These are phyloP conservation scores for Cephonodes hylas DNA, from an alignment of 2,888 invertebrate genomes.

Conservation along the genomic window DNA sequence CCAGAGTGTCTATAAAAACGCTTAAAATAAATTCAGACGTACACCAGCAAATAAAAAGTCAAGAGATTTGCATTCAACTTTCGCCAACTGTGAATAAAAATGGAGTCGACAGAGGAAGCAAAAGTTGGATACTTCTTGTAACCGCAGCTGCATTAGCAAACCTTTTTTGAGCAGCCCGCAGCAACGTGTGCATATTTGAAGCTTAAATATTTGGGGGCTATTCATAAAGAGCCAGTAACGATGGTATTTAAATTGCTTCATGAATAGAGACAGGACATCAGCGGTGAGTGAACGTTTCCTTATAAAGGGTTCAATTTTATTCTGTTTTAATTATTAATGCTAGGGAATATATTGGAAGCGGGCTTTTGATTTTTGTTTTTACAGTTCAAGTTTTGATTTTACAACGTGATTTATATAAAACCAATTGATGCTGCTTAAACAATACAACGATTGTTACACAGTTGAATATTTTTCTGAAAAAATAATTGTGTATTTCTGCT, in stretches of 20 bases:
- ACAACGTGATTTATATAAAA: too few species aligned
- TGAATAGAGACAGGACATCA: constrained; percentile 51
- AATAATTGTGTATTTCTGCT: too few species aligned
- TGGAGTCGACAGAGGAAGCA: neutral
- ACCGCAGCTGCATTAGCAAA: neutral
- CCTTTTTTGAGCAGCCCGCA: neutral
- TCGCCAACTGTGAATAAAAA: neutral
- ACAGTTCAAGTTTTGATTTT: neutral
- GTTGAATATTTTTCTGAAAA: too few species aligned
- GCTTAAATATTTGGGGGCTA: constrained; percentile 42
- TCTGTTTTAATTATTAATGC: constrained; percentile 1
- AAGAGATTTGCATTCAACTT: neutral
- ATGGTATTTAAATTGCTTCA: constrained; percentile 62
- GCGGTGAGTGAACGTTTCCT: constrained; percentile 13
- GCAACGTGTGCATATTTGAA: neutral
- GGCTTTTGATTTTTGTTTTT: neutral
- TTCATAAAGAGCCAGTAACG: constrained; percentile 47
- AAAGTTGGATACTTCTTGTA: neutral
- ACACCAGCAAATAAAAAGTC: neutral
- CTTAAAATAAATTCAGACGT: neutral
- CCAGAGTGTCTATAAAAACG: too few species aligned
- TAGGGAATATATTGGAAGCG: neutral
- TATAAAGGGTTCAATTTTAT: neutral
- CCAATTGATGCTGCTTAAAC: too few species aligned
- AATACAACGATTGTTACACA: too few species aligned